Conservation (phyloP, 2,113 vertebrate genomes). For the Lathamus discolor region DNA sequence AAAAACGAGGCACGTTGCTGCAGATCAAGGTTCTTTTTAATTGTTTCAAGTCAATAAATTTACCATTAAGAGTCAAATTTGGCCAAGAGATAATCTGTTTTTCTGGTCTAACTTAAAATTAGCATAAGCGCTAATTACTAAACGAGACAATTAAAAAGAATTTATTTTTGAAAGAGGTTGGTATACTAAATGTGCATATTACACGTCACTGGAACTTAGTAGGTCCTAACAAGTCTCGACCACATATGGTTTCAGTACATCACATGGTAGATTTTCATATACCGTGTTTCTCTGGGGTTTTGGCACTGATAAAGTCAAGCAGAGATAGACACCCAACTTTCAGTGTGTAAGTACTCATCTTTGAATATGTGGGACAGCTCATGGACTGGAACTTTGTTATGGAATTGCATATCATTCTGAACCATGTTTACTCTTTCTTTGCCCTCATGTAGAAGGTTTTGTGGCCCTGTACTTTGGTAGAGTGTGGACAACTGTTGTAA, state of each 20-base stretch:
- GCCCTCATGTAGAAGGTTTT: background rate
- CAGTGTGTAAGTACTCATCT: background rate
- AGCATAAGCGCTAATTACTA: background rate
- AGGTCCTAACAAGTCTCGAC: background rate
- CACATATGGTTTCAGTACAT: background rate
- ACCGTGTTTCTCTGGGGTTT: background rate
- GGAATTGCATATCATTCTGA: background rate
- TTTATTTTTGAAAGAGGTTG: background rate
- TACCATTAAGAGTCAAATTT: background rate
- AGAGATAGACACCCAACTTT: background rate
- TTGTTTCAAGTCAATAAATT: background rate
- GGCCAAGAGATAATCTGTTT: background rate
- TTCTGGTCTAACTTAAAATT: conserved; percentile 1
- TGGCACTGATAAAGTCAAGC: background rate
- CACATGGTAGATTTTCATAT: background rate
- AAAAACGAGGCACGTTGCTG: background rate
- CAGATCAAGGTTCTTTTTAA: background rate
- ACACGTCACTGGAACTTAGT: background rate
- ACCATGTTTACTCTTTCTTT: background rate
- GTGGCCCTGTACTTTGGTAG: background rate
- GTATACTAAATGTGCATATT: background rate
- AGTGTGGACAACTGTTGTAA: background rate
- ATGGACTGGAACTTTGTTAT: background rate
- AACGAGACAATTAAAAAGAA: background rate
- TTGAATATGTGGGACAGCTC: background rate